Conservation (phyloP, 2,113 vertebrate species). For the Hylia prasina region DNA sequence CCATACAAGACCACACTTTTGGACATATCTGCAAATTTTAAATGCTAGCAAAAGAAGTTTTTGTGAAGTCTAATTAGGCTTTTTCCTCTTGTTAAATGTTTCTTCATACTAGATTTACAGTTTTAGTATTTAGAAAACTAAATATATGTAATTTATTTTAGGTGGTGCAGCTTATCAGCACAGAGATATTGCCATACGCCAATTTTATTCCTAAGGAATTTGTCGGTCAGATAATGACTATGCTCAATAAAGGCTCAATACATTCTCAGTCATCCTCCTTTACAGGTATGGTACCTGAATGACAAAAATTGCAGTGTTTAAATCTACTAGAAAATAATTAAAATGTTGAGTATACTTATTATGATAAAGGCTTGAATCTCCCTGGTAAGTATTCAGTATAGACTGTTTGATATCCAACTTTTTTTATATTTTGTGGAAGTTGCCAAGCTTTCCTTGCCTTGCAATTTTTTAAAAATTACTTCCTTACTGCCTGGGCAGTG, state of each 20-base stretch:
- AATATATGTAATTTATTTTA: conserved; percentile 64
- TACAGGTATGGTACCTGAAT: conserved; percentile 81
- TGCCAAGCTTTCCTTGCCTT: background rate
- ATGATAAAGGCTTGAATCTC: background rate
- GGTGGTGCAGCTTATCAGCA: conserved; percentile 98
- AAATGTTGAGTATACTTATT: background rate
- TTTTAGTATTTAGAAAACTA: background rate
- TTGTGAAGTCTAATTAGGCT: background rate
- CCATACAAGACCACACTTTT: background rate
- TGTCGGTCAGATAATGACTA: conserved; percentile 97
- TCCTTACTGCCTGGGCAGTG: background rate
- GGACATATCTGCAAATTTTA: background rate
- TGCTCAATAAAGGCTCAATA: conserved; percentile 98
- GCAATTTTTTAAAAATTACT: background rate
- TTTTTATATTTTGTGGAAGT: background rate
- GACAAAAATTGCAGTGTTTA: background rate
- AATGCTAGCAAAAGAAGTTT: background rate
- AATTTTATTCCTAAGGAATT: conserved; percentile 99
- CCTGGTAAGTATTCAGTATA: background rate
- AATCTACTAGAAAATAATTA: background rate
- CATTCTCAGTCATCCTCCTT: conserved; percentile 98
- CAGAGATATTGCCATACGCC: conserved; percentile 95
- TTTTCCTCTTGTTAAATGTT: background rate
- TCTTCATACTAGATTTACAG: background rate
- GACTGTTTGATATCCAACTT: background rate